phyloP scores from a whole-genome alignment of 2,888 invertebrate genomes.

The Melinopterus prodromus region DNA sequence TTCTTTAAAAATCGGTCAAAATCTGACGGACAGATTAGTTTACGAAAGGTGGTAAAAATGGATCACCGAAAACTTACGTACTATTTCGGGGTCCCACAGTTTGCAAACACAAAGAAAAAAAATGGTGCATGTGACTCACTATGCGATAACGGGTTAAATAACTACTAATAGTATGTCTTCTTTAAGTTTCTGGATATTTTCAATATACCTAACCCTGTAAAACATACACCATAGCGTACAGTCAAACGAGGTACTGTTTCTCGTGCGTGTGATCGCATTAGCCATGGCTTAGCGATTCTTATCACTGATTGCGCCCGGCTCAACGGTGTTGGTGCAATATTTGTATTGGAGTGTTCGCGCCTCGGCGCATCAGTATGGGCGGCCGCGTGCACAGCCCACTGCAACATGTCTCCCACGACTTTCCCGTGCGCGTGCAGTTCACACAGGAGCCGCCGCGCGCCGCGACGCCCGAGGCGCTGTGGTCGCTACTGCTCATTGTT shows the following conservation, averaged over 20 bases:
- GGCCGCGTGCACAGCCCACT: slow-evolving; percentile 43
- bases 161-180: neutral
- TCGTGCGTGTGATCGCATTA: slow-evolving; percentile 12
- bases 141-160: neutral
- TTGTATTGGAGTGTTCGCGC: slow-evolving; percentile 40
- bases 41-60: too few relatives aligned
- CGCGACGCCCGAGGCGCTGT: slow-evolving; percentile 38
- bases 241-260: neutral
- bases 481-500: slow-evolving; percentile 29
- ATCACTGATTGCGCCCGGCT: neutral
- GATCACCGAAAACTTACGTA: too few relatives aligned
- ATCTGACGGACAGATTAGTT: too few relatives aligned
- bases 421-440: slow-evolving; percentile 41
- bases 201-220: too few relatives aligned
- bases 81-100: too few relatives aligned
- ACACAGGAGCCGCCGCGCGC: slow-evolving; percentile 39
- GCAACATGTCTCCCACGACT: slow-evolving; percentile 46
- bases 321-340: slow-evolving; percentile 31
- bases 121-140: too few relatives aligned
- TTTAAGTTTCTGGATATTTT: neutral
- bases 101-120: too few relatives aligned
- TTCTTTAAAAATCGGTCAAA: too few relatives aligned
- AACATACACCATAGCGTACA: neutral
- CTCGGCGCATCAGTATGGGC: slow-evolving; percentile 39
- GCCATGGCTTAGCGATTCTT: slow-evolving; percentile 5